phyloP scores from a whole-genome alignment of 2,888 invertebrate species.

The Polymixis flavicincta region DNA sequence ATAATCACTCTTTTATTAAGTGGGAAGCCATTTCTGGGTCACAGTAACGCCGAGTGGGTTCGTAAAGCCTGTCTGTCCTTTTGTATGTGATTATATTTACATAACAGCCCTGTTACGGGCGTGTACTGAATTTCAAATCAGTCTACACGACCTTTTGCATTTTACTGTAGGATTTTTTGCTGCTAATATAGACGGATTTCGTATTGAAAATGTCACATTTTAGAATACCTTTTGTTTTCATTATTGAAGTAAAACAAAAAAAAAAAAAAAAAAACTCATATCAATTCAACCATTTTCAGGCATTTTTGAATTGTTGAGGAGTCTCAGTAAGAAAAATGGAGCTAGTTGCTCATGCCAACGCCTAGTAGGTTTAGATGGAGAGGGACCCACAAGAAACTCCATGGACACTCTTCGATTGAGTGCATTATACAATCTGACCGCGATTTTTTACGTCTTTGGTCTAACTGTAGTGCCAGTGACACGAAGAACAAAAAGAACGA shows the following conservation, averaged over 20 bases:
- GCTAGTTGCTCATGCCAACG: not conserved
- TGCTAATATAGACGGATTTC: not conserved
- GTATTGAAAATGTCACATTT: slow-evolving; percentile 10
- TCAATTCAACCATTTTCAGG: not conserved
- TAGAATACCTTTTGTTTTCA: not conserved
- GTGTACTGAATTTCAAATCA: slow-evolving; percentile 53
- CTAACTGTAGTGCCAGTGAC: too few species aligned
- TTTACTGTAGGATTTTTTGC: slow-evolving; percentile 25
- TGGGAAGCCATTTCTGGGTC: slow-evolving; percentile 6
- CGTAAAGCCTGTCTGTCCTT: slow-evolving; percentile 45
- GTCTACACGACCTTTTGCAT: slow-evolving; percentile 48
- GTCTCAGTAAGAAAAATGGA: not conserved
- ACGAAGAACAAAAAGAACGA: too few species aligned
- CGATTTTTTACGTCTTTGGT: too few species aligned
- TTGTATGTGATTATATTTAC: slow-evolving; percentile 59
- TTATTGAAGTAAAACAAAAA: not conserved
- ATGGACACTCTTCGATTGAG: not conserved
- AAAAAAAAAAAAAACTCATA: not conserved
- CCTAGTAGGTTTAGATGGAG: not conserved
- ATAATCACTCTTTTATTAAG: slow-evolving; percentile 24
- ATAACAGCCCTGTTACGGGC: slow-evolving; percentile 50
- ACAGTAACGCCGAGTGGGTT: slow-evolving; percentile 21
- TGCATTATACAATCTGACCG: too few species aligned
- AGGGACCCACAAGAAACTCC: not conserved
- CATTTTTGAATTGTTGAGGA: not conserved